A percentile compares a stretch with the other conserved stretches of the same genome.
phyloP scores from a whole-genome alignment of 2,888 invertebrate genomes.

The Tipula confusa region DNA sequence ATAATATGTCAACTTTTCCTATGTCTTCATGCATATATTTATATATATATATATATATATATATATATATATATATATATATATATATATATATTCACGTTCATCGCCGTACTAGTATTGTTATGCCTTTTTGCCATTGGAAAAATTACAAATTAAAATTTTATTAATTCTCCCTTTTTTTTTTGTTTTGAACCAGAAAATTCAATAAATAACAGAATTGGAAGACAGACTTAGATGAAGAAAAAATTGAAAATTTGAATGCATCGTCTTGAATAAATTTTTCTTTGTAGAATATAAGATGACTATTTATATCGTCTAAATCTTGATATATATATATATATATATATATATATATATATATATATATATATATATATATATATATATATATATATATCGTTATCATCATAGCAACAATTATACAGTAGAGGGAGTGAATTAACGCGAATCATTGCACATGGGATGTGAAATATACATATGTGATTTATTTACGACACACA shows the following conservation, averaged over 20 bases:
- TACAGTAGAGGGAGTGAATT: neutral
- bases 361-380: too few species aligned
- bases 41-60: too few species aligned
- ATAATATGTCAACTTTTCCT: neutral
- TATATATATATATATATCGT: too few species aligned
- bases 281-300: neutral
- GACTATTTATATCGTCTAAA: neutral
- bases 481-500: neutral
- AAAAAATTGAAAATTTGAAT: neutral
- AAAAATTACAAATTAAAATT: neutral
- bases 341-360: too few species aligned
- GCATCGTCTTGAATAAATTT: slow-evolving; percentile 20
- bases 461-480: neutral
- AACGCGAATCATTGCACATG: neutral
- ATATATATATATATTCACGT: neutral
- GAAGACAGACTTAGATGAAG: neutral
- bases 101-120: neutral
- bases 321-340: too few species aligned
- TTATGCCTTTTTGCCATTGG: neutral
- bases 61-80: too few species aligned
- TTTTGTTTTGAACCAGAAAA: neutral
- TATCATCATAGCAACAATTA: neutral
- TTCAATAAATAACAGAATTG: too few species aligned
- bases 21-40: too few species aligned
- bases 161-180: neutral